Percentiles rank a stretch among this genome's conserved stretches.
Evolutionary conservation across 2,113 vertebrate species (phyloP).

Genomic region (Silurus glanis): DNA sequence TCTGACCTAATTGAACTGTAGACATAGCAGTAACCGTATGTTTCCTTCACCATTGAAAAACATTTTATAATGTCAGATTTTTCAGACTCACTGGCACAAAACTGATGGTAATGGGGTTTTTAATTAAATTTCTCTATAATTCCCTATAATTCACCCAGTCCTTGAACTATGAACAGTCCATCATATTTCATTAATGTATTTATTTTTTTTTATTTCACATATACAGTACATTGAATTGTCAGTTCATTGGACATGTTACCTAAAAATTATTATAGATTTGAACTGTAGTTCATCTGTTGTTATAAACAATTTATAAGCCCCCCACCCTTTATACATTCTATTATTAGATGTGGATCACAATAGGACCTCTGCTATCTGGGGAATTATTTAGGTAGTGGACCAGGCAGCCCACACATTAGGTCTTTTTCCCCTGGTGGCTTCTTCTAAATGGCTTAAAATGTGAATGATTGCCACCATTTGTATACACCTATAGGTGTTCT

Average conservation of each 20-base stretch:
- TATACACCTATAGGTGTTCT: background rate
- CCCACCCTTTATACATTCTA: background rate
- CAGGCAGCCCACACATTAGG: background rate
- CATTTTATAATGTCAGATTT: background rate
- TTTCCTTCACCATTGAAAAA: background rate
- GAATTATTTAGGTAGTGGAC: background rate
- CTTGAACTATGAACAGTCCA: background rate
- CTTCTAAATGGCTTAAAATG: background rate
- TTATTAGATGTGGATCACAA: background rate
- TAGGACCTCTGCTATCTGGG: background rate
- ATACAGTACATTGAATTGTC: background rate
- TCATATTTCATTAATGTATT: background rate
- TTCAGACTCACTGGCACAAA: constrained; percentile 9
- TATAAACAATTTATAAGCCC: background rate
- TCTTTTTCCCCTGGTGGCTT: background rate
- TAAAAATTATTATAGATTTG: background rate
- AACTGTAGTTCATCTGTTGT: background rate
- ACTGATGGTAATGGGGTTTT: background rate
- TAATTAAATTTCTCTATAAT: constrained; percentile 18
- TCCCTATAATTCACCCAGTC: background rate
- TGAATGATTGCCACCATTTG: background rate
- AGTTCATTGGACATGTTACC: background rate
- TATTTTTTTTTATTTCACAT: background rate
- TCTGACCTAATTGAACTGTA: constrained; percentile 33
- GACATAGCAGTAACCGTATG: background rate